These are phyloP conservation scores for Noctilio leporinus DNA, from an alignment of 2,113 vertebrate genomes.

Conservation along the genomic window DNA sequence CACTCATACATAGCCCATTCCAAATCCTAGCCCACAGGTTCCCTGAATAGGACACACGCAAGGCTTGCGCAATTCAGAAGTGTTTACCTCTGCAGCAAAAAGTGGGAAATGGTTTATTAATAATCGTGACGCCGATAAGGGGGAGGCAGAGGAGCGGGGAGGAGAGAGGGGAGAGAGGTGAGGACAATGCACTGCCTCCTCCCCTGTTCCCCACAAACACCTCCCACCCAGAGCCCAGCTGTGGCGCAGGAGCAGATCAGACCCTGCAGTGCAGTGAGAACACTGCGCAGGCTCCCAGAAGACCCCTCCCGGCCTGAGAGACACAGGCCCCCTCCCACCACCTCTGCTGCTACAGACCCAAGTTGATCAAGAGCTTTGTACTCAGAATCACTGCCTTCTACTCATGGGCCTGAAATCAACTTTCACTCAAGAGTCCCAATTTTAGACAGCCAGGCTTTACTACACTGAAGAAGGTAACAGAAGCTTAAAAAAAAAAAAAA, in stretches of 20 bases:
- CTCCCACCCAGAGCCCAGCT: not conserved
- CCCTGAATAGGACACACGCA: not conserved
- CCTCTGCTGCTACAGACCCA: not conserved
- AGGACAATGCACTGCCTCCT: not conserved
- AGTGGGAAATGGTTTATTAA: slow-evolving; percentile 49
- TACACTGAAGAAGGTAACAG: not conserved
- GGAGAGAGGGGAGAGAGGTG: not conserved
- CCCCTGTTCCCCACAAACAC: not conserved
- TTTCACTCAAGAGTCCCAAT: not conserved
- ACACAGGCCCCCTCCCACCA: no score
- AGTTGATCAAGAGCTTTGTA: slow-evolving; percentile 25
- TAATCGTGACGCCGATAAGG: slow-evolving; percentile 1
- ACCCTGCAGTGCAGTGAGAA: not conserved
- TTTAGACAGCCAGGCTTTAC: not conserved
- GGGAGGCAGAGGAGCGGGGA: not conserved
- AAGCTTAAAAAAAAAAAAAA: not conserved
- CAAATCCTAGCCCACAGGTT: not conserved
- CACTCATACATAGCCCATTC: not conserved
- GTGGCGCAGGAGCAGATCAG: not conserved
- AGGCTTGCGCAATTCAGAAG: not conserved
- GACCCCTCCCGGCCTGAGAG: not conserved
- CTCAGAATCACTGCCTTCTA: not conserved
- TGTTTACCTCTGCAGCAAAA: slow-evolving; percentile 24
- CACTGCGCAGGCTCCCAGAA: not conserved
- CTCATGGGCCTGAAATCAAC: not conserved